Percentiles rank a stretch among this genome's conserved stretches.
phyloP scores from a whole-genome alignment of 2,797 vertebrate genomes.

The Podarcis siculus region DNA sequence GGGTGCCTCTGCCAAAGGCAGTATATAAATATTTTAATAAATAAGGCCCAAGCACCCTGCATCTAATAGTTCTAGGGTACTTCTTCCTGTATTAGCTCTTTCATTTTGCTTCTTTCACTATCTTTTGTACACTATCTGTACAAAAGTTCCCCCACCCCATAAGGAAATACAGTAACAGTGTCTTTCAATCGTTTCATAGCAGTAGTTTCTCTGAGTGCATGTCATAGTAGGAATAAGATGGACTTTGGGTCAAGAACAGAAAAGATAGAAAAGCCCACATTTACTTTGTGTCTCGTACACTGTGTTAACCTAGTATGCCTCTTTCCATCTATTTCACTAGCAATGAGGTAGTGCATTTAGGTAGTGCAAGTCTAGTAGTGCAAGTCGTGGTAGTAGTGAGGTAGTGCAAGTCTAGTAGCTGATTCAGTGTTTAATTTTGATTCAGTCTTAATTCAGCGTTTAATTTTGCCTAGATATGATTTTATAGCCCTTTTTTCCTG shows the following conservation, averaged over 20 bases:
- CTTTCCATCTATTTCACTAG: neutral
- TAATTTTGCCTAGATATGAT: neutral
- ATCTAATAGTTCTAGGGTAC: neutral
- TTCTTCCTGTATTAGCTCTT: neutral
- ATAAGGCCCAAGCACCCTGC: neutral
- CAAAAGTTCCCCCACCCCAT: no score
- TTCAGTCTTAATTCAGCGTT: neutral
- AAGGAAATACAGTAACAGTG: neutral
- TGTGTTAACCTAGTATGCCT: neutral
- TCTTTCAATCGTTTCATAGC: neutral
- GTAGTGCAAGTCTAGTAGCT: neutral
- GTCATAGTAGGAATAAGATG: neutral
- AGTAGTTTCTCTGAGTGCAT: neutral
- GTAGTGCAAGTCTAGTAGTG: neutral
- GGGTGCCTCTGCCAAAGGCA: no score
- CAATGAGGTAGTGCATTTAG: neutral
- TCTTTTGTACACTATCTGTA: neutral
- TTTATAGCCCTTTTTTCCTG: constrained; percentile 38
- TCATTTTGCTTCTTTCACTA: neutral
- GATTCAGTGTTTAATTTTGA: neutral
- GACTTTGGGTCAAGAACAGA: neutral
- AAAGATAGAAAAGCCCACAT: neutral
- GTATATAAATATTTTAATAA: neutral
- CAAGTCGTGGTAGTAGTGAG: no score
- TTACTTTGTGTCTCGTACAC: neutral